phyloP scores from a whole-genome alignment of 2,888 invertebrate species.

The Cataglyphis livida region DNA sequence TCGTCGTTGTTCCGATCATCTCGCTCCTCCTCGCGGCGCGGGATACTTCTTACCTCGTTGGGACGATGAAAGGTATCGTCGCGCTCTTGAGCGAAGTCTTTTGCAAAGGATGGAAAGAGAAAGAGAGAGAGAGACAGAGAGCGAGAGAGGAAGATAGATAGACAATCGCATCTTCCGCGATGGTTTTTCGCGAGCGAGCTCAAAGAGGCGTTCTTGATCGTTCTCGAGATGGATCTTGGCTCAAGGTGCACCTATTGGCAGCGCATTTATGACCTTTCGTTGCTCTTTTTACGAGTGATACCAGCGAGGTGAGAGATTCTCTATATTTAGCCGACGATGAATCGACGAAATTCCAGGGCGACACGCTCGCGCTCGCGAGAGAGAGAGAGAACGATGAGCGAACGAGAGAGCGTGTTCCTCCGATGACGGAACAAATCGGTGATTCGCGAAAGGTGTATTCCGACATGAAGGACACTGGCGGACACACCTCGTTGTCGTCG shows the following conservation, averaged over 20 bases:
- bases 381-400: background rate
- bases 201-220: constrained; percentile 40
- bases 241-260: constrained; percentile 23
- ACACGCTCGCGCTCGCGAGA: background rate
- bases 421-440: constrained; percentile 13
- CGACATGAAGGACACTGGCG: constrained; percentile 5
- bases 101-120: background rate
- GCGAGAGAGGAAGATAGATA: background rate
- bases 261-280: constrained; percentile 41
- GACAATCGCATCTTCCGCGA: constrained; percentile 20
- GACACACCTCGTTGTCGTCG: constrained; percentile 15
- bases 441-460: constrained; percentile 2
- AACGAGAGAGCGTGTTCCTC: background rate
- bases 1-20: constrained; percentile 54
- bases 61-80: constrained; percentile 71
- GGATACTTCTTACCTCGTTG: constrained; percentile 70
- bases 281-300: constrained; percentile 42
- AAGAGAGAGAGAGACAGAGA: background rate
- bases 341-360: constrained; percentile 40
- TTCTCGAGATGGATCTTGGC: constrained; percentile 34
- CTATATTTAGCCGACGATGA: constrained; percentile 52
- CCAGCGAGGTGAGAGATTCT: constrained; percentile 30
- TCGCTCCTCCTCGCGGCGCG: constrained; percentile 26
- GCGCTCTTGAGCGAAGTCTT: constrained; percentile 23
- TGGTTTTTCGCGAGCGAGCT: constrained; percentile 40